These are phyloP conservation scores for Ploceus nigricollis DNA, from an alignment of 2,113 vertebrate species.

Conservation along the genomic window DNA sequence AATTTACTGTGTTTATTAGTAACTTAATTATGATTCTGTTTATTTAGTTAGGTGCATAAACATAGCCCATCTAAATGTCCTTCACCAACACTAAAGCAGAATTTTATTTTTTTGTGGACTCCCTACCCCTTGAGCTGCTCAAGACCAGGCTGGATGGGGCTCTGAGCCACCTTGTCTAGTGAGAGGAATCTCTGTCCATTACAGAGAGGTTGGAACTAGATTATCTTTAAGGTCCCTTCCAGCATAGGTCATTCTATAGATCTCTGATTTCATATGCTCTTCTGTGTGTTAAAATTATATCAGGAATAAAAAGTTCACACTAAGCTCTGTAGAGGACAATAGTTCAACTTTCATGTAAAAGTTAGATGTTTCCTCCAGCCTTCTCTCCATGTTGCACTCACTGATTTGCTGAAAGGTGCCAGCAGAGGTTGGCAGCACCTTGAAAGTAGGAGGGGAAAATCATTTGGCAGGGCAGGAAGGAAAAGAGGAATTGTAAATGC, in stretches of 20 bases:
- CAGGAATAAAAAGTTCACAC: neutral
- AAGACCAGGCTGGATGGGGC: neutral
- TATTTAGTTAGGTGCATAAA: neutral
- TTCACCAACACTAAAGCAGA: neutral
- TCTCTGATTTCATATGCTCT: neutral
- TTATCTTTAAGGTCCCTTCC: neutral
- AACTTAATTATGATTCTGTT: neutral
- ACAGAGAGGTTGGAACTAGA: accelerated
- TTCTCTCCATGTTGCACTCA: neutral
- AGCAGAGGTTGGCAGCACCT: slow-evolving; percentile 12
- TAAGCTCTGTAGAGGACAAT: neutral
- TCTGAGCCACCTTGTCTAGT: neutral
- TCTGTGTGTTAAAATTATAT: neutral
- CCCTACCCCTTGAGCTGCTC: neutral
- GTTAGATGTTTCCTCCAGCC: slow-evolving; percentile 10
- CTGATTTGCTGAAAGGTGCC: neutral
- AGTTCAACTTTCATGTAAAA: neutral
- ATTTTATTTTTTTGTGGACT: neutral
- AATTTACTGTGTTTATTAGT: neutral
- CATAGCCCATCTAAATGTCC: neutral
- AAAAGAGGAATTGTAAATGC: neutral
- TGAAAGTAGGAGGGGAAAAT: slow-evolving; percentile 7
- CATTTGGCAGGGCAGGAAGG: neutral
- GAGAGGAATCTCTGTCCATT: neutral
- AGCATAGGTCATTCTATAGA: neutral